These are phyloP conservation scores for Pseudomyrmex pallidus DNA, from an alignment of 1,140 invertebrate genomes.

Conservation along the genomic window DNA sequence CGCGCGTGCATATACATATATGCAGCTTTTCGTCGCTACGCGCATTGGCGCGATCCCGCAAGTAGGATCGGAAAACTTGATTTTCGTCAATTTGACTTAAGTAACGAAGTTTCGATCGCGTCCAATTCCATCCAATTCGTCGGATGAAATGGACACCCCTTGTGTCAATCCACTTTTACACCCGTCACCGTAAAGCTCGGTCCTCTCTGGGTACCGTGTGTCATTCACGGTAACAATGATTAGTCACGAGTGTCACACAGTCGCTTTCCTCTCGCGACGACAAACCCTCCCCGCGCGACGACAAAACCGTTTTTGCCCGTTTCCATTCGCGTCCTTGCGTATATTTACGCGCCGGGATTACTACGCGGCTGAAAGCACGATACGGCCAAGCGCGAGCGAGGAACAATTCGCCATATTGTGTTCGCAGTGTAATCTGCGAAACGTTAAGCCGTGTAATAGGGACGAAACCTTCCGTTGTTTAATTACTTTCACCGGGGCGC, in stretches of 20 bases:
- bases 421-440: conserved; percentile 19
- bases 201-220: conserved; percentile 22
- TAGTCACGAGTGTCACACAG: conserved; percentile 20
- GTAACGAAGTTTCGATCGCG: conserved; percentile 70
- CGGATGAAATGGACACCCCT: conserved; percentile 40
- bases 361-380: neutral
- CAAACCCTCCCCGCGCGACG: neutral
- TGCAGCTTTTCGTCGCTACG: conserved; percentile 21
- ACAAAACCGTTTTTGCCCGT: conserved; percentile 33
- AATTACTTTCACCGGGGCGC: conserved; percentile 38
- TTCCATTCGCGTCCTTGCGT: neutral
- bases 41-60: conserved; percentile 39
- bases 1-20: neutral
- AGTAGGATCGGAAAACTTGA: conserved; percentile 60
- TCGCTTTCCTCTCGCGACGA: neutral
- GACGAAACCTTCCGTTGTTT: conserved; percentile 29
- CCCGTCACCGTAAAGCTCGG: conserved; percentile 42
- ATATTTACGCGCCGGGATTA: conserved; percentile 14
- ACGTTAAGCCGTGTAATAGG: conserved; percentile 38
- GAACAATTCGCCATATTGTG: conserved; percentile 39
- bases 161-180: conserved; percentile 17
- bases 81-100: conserved; percentile 68
- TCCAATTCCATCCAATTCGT: conserved; percentile 52
- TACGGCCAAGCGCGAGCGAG: neutral
- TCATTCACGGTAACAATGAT: conserved; percentile 55